Conservation (phyloP, 2,797 vertebrate genomes). For the Kryptopterus vitreolus region DNA sequence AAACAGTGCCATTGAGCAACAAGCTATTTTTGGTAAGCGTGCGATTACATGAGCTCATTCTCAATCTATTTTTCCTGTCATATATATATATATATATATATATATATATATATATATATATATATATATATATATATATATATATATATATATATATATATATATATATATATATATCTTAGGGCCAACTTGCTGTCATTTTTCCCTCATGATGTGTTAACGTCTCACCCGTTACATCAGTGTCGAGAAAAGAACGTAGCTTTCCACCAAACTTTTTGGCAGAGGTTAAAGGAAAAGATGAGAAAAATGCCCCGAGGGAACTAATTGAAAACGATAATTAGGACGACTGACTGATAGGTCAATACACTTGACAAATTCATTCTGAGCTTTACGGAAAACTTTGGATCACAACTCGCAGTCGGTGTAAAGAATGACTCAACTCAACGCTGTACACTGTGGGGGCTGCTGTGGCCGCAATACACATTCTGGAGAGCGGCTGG, state of each 20-base stretch:
- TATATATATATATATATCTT: too few species aligned
- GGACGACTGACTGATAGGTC: neutral
- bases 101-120: too few species aligned
- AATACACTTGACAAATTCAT: slow-evolving; percentile 6
- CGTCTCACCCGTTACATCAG: slow-evolving; percentile 70
- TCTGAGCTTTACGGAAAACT: slow-evolving; percentile 21
- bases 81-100: slow-evolving; percentile 83
- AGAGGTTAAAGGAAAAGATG: slow-evolving; percentile 75
- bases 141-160: too few species aligned
- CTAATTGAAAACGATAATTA: slow-evolving; percentile 12
- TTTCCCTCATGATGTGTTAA: slow-evolving; percentile 83
- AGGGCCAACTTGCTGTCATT: slow-evolving; percentile 78
- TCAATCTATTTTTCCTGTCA: slow-evolving; percentile 76
- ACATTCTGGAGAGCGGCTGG: slow-evolving; percentile 36
- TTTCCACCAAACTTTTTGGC: slow-evolving; percentile 83
- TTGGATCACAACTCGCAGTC: slow-evolving; percentile 14
- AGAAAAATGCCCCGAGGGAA: slow-evolving; percentile 56
- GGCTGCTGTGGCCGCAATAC: slow-evolving; percentile 34
- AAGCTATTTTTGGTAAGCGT: slow-evolving; percentile 20
- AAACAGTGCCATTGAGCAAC: slow-evolving; percentile 15
- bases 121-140: too few species aligned
- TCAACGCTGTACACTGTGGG: slow-evolving; percentile 12
- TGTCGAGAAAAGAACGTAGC: slow-evolving; percentile 74
- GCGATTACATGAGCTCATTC: slow-evolving; percentile 23
- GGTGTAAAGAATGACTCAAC: slow-evolving; percentile 37